Evolutionary conservation across 2,113 vertebrate genomes (phyloP).

Genomic region (Marmota flaviventris): DNA sequence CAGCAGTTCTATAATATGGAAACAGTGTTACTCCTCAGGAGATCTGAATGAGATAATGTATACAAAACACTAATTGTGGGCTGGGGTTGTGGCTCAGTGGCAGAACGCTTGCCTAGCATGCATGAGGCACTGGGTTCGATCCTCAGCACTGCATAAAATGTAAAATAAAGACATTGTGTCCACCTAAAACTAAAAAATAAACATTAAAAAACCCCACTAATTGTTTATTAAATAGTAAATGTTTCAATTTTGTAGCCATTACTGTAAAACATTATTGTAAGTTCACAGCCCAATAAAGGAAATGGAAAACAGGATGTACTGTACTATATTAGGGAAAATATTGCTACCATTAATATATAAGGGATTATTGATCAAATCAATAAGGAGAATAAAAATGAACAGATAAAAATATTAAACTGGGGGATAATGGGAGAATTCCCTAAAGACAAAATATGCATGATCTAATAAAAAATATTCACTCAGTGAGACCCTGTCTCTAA

Average conservation of each 20-base stretch:
- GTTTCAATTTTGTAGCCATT: neutral
- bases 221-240: neutral
- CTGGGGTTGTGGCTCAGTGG: too few species aligned
- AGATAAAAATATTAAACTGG: neutral
- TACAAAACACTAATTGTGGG: neutral
- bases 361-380: neutral
- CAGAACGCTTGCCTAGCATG: too few species aligned
- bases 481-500: too few species aligned
- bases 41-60: neutral
- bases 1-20: neutral
- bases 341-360: neutral
- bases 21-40: neutral
- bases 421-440: neutral
- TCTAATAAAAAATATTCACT: slow-evolving; percentile 15
- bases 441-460: neutral
- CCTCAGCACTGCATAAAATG: too few species aligned
- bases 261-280: neutral
- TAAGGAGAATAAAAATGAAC: neutral
- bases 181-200: too few species aligned
- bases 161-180: too few species aligned
- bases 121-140: too few species aligned
- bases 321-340: neutral
- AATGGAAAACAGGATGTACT: neutral
- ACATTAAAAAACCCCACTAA: neutral
- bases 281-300: neutral